These are phyloP conservation scores for Delia radicum DNA, from an alignment of 1,140 invertebrate genomes.

Conservation along the genomic window DNA sequence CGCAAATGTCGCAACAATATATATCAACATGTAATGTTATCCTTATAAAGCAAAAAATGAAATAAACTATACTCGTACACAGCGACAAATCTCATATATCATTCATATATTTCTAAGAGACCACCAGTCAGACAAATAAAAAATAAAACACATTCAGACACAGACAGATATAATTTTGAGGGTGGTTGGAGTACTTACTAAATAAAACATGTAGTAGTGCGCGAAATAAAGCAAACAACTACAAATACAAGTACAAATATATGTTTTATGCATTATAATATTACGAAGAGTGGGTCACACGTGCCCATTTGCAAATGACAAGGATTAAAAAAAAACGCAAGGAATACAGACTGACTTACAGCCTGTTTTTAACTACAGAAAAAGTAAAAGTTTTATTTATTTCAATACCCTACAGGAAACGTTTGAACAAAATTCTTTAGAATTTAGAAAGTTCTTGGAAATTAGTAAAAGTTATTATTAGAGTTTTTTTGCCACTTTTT, in stretches of 20 bases:
- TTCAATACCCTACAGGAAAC: neutral
- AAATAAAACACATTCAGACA: neutral
- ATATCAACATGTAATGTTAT: neutral
- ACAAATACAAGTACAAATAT: neutral
- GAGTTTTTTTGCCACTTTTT: too few relatives aligned
- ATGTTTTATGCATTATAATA: neutral
- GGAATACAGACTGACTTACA: too few relatives aligned
- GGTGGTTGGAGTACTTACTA: neutral
- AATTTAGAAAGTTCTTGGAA: neutral
- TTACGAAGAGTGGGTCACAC: constrained; percentile 12
- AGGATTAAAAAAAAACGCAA: neutral
- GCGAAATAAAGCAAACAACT: neutral
- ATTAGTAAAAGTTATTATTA: too few relatives aligned
- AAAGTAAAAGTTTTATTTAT: neutral
- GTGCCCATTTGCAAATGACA: neutral
- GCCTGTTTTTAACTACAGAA: too few relatives aligned
- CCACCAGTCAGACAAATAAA: neutral
- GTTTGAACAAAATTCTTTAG: too few relatives aligned
- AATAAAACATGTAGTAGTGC: neutral
- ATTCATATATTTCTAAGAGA: neutral
- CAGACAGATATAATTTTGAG: neutral
- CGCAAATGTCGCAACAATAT: neutral
- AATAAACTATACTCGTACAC: neutral
- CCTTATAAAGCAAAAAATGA: neutral
- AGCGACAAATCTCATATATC: neutral